Evolutionary conservation across 2,113 vertebrate genomes (phyloP).

Genomic region (Hystrix brachyura): DNA sequence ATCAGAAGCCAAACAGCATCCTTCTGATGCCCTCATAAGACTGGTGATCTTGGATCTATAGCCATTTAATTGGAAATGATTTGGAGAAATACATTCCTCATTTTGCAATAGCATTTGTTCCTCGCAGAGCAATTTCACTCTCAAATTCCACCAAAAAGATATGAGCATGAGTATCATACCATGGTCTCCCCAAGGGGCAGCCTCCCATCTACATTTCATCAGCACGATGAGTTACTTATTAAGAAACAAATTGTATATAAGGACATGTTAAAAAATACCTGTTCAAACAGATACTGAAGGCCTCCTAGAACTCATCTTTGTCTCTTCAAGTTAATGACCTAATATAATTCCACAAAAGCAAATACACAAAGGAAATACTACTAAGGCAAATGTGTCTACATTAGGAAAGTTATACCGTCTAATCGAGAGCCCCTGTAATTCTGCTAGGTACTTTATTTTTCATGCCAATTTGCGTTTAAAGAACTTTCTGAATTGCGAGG

Average conservation of each 20-base stretch:
- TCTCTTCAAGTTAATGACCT: slow-evolving; percentile 27
- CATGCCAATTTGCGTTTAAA: not conserved
- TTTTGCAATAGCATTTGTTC: slow-evolving; percentile 1
- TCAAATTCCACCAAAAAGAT: slow-evolving; percentile 48
- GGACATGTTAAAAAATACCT: not conserved
- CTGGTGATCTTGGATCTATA: not conserved
- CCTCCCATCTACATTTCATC: not conserved
- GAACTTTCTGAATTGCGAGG: not conserved
- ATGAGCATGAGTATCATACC: not conserved
- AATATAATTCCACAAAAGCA: not conserved
- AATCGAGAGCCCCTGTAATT: not conserved
- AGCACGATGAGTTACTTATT: slow-evolving; percentile 56
- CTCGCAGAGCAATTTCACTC: not conserved
- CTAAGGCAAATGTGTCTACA: not conserved
- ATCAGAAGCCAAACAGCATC: not conserved
- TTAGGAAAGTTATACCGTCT: not conserved
- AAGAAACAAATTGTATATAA: slow-evolving; percentile 27
- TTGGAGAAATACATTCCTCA: slow-evolving; percentile 36
- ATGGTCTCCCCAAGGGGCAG: not conserved
- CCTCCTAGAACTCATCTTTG: slow-evolving; percentile 27
- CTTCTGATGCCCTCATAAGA: not conserved
- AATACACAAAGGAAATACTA: not conserved
- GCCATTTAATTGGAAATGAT: not conserved
- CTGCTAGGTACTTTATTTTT: not conserved
- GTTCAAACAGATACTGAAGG: not conserved